Evolutionary conservation across 2,797 vertebrate genomes (phyloP).

Genomic region (Brachyalestes nurse): DNA sequence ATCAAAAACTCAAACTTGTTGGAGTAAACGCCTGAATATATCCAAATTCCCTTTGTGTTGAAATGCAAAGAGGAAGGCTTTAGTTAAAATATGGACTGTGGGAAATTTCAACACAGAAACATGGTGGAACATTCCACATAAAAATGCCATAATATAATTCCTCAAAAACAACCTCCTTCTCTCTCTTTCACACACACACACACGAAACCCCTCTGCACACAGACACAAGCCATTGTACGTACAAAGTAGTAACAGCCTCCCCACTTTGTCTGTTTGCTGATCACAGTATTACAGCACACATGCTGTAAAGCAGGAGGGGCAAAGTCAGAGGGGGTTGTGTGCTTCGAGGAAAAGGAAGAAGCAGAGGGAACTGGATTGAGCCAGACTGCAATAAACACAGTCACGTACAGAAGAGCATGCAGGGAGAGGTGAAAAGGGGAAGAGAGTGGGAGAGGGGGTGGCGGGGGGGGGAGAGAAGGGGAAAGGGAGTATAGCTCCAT

Average conservation of each 20-base stretch:
- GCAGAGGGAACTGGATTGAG: constrained; percentile 56
- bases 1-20: constrained; percentile 4
- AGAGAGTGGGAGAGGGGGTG: constrained; percentile 11
- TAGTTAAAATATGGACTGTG: neutral
- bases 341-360: constrained; percentile 41
- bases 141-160: neutral
- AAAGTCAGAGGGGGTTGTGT: neutral
- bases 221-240: neutral
- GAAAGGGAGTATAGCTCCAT: neutral
- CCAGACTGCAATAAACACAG: constrained; percentile 56
- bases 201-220: neutral
- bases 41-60: neutral
- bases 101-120: constrained; percentile 3
- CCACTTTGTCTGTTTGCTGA: constrained; percentile 50
- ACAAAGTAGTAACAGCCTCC: neutral
- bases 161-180: neutral
- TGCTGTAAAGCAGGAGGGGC: constrained; percentile 36
- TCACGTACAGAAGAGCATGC: constrained; percentile 39
- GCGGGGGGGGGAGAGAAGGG: constrained; percentile 9
- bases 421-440: constrained; percentile 27
- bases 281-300: constrained; percentile 33
- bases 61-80: neutral
- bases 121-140: constrained; percentile 20
- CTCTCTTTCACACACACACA: neutral
- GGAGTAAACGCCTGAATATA: neutral